Evolutionary conservation across 2,888 invertebrate species (phyloP).

Genomic region (Dolomedes plantarius): DNA sequence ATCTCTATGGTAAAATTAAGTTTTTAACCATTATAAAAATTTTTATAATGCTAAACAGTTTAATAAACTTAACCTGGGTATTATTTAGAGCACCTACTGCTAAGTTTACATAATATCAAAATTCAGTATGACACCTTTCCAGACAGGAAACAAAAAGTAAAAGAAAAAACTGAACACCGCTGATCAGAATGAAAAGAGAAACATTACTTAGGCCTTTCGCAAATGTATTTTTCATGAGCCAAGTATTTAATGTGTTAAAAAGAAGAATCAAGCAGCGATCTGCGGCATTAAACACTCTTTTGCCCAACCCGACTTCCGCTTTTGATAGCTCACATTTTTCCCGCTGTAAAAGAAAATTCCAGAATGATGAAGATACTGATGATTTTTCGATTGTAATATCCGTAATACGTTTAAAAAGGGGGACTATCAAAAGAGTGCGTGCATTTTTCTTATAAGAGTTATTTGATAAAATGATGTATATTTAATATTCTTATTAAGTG

Average conservation of each 20-base stretch:
- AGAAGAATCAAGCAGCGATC: conserved; percentile 29
- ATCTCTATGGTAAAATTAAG: too few species aligned
- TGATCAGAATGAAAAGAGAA: not conserved
- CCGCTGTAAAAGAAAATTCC: conserved; percentile 32
- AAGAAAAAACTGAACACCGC: too few species aligned
- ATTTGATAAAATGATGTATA: conserved; percentile 2
- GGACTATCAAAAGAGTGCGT: not conserved
- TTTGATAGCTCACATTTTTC: not conserved
- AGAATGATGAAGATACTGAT: conserved; percentile 57
- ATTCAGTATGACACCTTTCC: too few species aligned
- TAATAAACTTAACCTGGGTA: too few species aligned
- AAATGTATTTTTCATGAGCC: conserved; percentile 64
- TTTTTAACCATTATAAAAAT: too few species aligned
- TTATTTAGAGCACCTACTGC: too few species aligned
- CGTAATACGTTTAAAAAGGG: not conserved
- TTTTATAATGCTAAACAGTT: too few species aligned
- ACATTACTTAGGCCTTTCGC: not conserved
- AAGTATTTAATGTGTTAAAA: conserved; percentile 42
- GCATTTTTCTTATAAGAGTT: not conserved
- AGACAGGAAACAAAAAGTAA: too few species aligned
- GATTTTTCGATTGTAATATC: conserved; percentile 45
- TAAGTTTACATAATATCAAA: too few species aligned
- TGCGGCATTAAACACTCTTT: conserved; percentile 54
- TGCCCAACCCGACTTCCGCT: conserved; percentile 16
- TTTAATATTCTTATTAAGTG: conserved; percentile 1